Conservation (phyloP, 2,888 invertebrate genomes). For the Pseudococcus longispinus region DNA sequence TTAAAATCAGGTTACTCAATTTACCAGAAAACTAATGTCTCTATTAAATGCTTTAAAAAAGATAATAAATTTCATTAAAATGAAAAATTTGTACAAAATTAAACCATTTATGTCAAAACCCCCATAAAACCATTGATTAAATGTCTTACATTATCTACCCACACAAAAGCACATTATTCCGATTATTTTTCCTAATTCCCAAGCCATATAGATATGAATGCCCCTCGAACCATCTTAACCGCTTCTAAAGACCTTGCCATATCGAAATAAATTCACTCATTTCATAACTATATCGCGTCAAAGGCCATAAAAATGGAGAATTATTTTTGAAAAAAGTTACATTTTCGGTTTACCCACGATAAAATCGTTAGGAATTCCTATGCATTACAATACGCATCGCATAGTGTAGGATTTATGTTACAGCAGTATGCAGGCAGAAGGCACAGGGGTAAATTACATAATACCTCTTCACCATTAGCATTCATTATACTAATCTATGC, state of each 20-base stretch:
- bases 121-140: too few relatives aligned
- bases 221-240: not conserved
- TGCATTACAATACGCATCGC: not conserved
- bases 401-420: not conserved
- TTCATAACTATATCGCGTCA: not conserved
- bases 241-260: not conserved
- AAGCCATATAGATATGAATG: too few relatives aligned
- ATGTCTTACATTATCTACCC: too few relatives aligned
- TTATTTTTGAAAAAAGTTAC: not conserved
- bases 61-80: too few relatives aligned
- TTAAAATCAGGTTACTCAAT: too few relatives aligned
- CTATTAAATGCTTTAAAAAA: too few relatives aligned
- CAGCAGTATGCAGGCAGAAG: not conserved
- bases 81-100: too few relatives aligned
- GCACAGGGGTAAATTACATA: not conserved
- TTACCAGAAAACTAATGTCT: too few relatives aligned
- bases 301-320: not conserved
- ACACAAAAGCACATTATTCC: not conserved
- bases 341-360: not conserved
- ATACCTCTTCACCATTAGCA: conserved; percentile 11
- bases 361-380: not conserved
- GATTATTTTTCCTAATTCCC: not conserved
- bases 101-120: too few relatives aligned
- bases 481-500: conserved; percentile 28
- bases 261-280: not conserved